Conservation (phyloP, 2,888 invertebrate genomes). For the Lycophotia porphyrea region DNA sequence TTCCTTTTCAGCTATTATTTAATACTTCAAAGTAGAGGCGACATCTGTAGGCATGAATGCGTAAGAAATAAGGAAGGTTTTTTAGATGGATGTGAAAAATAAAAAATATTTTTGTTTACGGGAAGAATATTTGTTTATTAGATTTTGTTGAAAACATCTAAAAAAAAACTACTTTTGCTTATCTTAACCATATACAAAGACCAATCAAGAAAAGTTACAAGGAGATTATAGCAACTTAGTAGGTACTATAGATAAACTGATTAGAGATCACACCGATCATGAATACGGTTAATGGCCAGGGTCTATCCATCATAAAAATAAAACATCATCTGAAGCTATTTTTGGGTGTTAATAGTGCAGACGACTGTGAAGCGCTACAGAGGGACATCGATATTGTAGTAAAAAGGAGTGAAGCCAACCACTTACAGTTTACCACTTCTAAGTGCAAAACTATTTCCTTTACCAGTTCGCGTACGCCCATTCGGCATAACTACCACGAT, state of each 20-base stretch:
- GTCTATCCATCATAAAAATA: not conserved
- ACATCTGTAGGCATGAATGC: slow-evolving; percentile 53
- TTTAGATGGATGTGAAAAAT: slow-evolving; percentile 12
- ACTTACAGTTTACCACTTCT: too few species aligned
- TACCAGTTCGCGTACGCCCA: too few species aligned
- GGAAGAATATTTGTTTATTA: slow-evolving; percentile 9
- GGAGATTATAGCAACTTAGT: not conserved
- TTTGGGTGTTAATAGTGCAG: too few species aligned
- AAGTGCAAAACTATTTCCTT: too few species aligned
- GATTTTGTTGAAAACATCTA: not conserved
- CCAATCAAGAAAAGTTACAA: not conserved
- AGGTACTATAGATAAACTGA: not conserved
- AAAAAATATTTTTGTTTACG: slow-evolving; percentile 10
- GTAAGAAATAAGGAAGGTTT: slow-evolving; percentile 38
- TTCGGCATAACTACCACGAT: too few species aligned
- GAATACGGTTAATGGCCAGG: not conserved
- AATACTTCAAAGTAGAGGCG: slow-evolving; percentile 56
- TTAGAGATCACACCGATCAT: not conserved
- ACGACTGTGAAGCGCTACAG: too few species aligned
- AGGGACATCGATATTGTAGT: too few species aligned
- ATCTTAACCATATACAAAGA: not conserved
- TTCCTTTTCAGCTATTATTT: slow-evolving; percentile 48
- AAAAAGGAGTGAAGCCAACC: too few species aligned
- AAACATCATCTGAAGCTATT: too few species aligned
- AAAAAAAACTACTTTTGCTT: not conserved